Percentiles rank a stretch among this genome's conserved stretches.
Evolutionary conservation across 2,113 vertebrate species (phyloP).

Genomic region (Recurvirostra avosetta): DNA sequence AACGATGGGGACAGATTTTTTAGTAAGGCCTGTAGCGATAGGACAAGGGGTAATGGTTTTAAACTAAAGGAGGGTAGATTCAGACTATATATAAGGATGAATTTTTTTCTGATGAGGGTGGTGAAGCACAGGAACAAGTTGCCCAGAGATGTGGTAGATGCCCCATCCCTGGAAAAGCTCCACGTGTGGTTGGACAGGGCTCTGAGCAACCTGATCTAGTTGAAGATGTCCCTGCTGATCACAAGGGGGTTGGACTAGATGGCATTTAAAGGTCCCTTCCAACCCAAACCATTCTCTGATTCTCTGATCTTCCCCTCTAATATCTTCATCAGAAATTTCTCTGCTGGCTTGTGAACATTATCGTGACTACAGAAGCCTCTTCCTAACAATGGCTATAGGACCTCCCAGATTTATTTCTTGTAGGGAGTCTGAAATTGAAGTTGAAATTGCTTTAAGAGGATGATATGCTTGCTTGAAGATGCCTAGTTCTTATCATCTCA

Average conservation of each 20-base stretch:
- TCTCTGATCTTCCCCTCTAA: neutral
- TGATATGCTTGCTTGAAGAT: neutral
- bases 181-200: accelerated
- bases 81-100: neutral
- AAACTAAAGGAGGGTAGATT: neutral
- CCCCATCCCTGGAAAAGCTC: neutral
- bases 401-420: neutral
- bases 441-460: neutral
- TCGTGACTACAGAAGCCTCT: neutral
- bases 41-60: neutral
- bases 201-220: neutral
- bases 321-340: neutral
- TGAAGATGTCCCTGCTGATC: neutral
- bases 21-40: neutral
- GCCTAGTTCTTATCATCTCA: neutral
- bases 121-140: neutral
- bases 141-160: neutral
- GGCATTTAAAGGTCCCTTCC: neutral
- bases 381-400: neutral
- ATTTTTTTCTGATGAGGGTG: accelerated
- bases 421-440: neutral
- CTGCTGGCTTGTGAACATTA: neutral
- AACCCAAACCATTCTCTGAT: neutral
- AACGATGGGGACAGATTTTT: neutral
- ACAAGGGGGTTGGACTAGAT: neutral